Percentiles rank a stretch among this genome's conserved stretches.
phyloP scores from a whole-genome alignment of 1,140 invertebrate species.

The Drosophila tristis region DNA sequence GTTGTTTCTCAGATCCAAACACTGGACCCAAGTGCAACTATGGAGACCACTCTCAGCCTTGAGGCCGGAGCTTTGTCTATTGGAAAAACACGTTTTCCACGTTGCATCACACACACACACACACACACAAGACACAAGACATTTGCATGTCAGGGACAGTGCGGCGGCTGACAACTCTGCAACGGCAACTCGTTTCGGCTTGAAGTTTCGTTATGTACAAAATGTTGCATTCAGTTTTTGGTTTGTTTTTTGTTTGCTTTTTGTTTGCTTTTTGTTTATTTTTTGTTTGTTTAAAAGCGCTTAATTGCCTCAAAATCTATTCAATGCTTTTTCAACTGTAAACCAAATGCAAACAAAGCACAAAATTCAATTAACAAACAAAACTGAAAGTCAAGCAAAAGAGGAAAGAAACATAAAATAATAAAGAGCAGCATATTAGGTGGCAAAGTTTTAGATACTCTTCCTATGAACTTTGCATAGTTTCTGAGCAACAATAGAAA shows the following conservation, averaged over 20 bases:
- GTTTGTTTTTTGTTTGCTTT: slow-evolving; percentile 33
- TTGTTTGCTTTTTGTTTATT: slow-evolving; percentile 6
- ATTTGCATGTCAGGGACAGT: slow-evolving; percentile 47
- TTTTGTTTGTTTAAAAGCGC: slow-evolving; percentile 44
- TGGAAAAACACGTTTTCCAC: slow-evolving; percentile 50
- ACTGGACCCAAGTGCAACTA: slow-evolving; percentile 23
- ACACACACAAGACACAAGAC: neutral
- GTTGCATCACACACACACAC: slow-evolving; percentile 2
- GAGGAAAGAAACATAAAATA: too few relatives aligned
- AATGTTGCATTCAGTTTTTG: slow-evolving; percentile 31
- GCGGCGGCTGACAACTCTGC: too few relatives aligned
- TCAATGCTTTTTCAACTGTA: slow-evolving; percentile 25
- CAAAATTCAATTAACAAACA: slow-evolving; percentile 42
- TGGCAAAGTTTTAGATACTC: slow-evolving; percentile 2
- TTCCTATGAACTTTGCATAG: too few relatives aligned
- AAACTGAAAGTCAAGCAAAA: slow-evolving; percentile 25
- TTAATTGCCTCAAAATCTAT: slow-evolving; percentile 46
- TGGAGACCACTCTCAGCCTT: slow-evolving; percentile 43
- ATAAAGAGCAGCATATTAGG: too few relatives aligned
- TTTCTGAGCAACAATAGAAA: too few relatives aligned
- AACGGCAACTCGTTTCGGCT: too few relatives aligned
- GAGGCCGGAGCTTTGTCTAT: slow-evolving; percentile 16
- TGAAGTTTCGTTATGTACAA: neutral
- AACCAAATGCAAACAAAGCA: slow-evolving; percentile 31
- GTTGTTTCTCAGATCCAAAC: slow-evolving; percentile 31